These are phyloP conservation scores for Megaleporinus macrocephalus DNA, from an alignment of 2,113 vertebrate species.

Conservation along the genomic window DNA sequence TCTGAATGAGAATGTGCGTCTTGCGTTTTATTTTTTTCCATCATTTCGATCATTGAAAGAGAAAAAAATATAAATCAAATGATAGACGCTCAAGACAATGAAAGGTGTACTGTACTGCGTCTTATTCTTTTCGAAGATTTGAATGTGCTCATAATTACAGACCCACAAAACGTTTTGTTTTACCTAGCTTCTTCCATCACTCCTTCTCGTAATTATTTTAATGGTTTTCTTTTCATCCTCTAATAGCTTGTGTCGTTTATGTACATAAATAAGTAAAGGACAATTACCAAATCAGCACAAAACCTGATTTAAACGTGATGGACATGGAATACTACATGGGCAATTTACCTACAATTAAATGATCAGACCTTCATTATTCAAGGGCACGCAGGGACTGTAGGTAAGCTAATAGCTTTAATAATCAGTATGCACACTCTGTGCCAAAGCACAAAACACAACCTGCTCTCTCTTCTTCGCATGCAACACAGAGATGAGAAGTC, in stretches of 20 bases:
- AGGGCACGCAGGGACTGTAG: slow-evolving; percentile 33
- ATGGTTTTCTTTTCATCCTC: not conserved
- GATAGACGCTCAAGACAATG: slow-evolving; percentile 11
- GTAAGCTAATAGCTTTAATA: slow-evolving; percentile 42
- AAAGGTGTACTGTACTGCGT: not conserved
- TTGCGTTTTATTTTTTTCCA: no score
- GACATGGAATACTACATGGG: slow-evolving; percentile 43
- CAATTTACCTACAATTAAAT: slow-evolving; percentile 51
- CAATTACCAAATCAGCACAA: slow-evolving; percentile 18
- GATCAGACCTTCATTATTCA: slow-evolving; percentile 46
- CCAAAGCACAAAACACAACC: slow-evolving; percentile 24
- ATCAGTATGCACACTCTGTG: slow-evolving; percentile 43
- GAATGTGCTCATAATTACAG: not conserved
- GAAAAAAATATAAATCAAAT: not conserved
- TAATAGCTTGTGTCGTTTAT: slow-evolving; percentile 27
- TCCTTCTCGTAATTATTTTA: slow-evolving; percentile 15
- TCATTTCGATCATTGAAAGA: not conserved
- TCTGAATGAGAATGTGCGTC: slow-evolving; percentile 1
- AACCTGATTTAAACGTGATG: slow-evolving; percentile 39
- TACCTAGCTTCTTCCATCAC: not conserved
- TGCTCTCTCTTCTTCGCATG: slow-evolving; percentile 9
- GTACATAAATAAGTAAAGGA: slow-evolving; percentile 35
- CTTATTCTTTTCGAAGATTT: not conserved
- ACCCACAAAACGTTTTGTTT: no score
- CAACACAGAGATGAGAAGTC: not conserved